Conservation (phyloP, 2,113 vertebrate species). For the Buteo buteo region DNA sequence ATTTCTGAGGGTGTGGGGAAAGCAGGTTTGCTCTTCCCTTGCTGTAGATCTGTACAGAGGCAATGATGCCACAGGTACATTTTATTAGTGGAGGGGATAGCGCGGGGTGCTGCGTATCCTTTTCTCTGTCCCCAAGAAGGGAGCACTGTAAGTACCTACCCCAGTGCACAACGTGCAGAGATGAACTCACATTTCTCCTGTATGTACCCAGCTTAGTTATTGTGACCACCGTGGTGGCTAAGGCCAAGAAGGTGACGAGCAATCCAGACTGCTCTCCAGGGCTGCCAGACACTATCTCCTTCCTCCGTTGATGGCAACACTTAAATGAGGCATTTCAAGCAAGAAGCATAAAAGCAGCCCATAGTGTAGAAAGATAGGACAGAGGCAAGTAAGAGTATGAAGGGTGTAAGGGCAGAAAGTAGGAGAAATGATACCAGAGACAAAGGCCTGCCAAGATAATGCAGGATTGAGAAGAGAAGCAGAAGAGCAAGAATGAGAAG, state of each 20-base stretch:
- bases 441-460: background rate
- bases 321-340: background rate
- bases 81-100: background rate
- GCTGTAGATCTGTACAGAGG: background rate
- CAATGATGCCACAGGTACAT: background rate
- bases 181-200: background rate
- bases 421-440: background rate
- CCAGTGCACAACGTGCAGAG: background rate
- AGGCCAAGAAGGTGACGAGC: background rate
- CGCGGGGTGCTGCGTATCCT: accelerated
- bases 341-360: background rate
- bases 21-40: background rate
- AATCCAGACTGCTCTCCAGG: background rate
- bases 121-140: background rate
- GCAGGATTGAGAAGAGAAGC: background rate
- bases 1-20: background rate
- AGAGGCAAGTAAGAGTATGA: background rate
- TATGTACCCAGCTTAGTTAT: background rate
- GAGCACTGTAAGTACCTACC: background rate
- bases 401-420: background rate
- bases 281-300: background rate
- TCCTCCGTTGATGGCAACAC: background rate
- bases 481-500: background rate
- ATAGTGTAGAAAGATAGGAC: background rate
- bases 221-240: background rate